phyloP scores from a whole-genome alignment of 2,113 vertebrate species.

The Halcyon senegalensis region DNA sequence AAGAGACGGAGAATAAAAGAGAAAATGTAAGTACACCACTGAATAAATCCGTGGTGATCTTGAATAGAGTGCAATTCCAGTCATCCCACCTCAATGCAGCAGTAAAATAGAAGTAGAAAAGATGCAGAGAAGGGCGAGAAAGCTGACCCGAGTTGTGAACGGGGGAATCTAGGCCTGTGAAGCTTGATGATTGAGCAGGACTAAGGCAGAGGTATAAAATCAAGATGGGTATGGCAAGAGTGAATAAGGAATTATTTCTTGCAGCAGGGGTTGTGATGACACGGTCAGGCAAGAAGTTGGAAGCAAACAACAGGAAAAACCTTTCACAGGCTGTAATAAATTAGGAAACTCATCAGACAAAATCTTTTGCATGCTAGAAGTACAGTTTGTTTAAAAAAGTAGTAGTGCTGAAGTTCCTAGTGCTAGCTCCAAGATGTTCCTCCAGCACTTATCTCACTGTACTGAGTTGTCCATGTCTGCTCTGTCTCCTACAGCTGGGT shows the following conservation, averaged over 20 bases:
- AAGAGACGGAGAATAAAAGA: neutral
- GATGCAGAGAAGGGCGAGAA: neutral
- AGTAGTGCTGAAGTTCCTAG: neutral
- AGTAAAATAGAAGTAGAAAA: neutral
- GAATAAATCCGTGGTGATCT: neutral
- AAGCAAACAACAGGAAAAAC: neutral
- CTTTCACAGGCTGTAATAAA: neutral
- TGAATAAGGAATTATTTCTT: neutral
- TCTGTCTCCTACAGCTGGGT: neutral
- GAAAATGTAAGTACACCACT: neutral
- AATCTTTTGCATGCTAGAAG: neutral
- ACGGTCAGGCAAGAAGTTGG: neutral
- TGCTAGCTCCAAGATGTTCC: neutral
- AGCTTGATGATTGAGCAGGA: neutral
- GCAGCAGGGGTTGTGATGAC: neutral
- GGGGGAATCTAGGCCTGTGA: neutral
- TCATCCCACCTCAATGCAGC: neutral
- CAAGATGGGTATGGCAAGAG: neutral
- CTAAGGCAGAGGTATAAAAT: neutral
- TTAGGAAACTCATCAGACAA: neutral
- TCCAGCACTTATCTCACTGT: neutral
- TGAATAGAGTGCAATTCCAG: neutral
- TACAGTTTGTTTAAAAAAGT: neutral
- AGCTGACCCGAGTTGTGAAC: neutral
- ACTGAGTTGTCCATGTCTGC: rapidly evolving